A percentile compares a stretch with the other conserved stretches of the same genome.
phyloP scores from a whole-genome alignment of 1,140 invertebrate genomes.

The Campoletis sonorensis region DNA sequence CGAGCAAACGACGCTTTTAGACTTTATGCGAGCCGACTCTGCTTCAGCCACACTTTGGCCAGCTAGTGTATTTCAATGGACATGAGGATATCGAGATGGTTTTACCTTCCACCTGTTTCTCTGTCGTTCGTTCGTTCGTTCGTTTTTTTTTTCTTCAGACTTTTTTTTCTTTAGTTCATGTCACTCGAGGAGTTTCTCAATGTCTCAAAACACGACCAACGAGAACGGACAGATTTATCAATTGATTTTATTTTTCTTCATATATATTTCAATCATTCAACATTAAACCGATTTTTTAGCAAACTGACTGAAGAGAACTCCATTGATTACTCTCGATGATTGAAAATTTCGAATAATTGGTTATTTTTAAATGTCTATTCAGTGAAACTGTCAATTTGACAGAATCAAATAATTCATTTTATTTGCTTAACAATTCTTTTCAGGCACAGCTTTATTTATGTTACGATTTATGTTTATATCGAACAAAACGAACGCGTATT shows the following conservation, averaged over 20 bases:
- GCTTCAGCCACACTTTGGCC: not conserved
- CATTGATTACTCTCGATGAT: too few species aligned
- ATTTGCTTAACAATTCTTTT: too few species aligned
- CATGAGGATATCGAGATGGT: not conserved
- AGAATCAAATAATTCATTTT: too few species aligned
- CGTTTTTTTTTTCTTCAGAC: not conserved
- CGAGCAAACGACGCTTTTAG: not conserved
- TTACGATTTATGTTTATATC: too few species aligned
- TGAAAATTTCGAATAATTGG: too few species aligned
- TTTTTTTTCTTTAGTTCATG: too few species aligned
- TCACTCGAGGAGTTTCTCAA: not conserved
- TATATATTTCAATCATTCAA: not conserved
- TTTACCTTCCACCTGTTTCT: conserved; percentile 11
- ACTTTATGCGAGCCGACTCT: not conserved
- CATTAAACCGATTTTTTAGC: too few species aligned
- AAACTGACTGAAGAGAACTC: too few species aligned
- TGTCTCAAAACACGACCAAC: not conserved
- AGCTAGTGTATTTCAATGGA: not conserved
- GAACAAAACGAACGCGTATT: too few species aligned
- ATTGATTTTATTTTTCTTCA: not conserved
- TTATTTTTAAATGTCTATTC: too few species aligned
- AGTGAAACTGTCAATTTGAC: too few species aligned
- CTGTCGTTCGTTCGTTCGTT: not conserved
- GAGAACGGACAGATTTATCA: not conserved
- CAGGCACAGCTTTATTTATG: too few species aligned